phyloP scores from a whole-genome alignment of 2,113 vertebrate genomes.

The Elephantulus edwardii region DNA sequence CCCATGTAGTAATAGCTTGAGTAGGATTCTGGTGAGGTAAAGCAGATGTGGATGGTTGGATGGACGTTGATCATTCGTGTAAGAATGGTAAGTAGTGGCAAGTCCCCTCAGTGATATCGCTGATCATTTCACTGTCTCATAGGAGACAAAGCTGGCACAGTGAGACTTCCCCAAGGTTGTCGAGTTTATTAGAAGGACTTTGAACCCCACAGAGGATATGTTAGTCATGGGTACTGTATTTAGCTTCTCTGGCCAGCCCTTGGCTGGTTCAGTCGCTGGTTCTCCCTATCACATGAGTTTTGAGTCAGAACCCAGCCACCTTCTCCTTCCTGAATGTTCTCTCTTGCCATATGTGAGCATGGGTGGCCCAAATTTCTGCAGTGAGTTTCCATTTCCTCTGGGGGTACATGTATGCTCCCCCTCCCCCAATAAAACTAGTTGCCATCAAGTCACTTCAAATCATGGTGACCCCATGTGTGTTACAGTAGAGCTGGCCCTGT shows the following conservation, averaged over 20 bases:
- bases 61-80: not conserved
- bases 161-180: not conserved
- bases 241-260: not conserved
- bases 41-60: not conserved
- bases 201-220: not conserved
- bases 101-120: not conserved
- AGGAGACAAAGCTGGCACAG: not conserved
- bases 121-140: not conserved
- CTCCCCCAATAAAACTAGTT: conserved; percentile 2
- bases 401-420: no score
- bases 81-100: no score
- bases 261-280: not conserved
- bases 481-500: not conserved
- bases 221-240: not conserved
- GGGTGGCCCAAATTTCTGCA: not conserved
- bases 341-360: not conserved
- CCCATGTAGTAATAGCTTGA: not conserved
- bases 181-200: not conserved
- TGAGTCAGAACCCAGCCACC: not conserved
- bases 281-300: not conserved
- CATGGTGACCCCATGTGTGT: not conserved
- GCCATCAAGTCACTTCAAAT: not conserved
- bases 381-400: conserved; percentile 7
- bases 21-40: not conserved
- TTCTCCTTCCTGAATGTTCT: not conserved